A percentile compares a stretch with the other conserved stretches of the same genome.
Evolutionary conservation across 2,888 invertebrate species (phyloP).

Genomic region (Pediacus dermestoides): DNA sequence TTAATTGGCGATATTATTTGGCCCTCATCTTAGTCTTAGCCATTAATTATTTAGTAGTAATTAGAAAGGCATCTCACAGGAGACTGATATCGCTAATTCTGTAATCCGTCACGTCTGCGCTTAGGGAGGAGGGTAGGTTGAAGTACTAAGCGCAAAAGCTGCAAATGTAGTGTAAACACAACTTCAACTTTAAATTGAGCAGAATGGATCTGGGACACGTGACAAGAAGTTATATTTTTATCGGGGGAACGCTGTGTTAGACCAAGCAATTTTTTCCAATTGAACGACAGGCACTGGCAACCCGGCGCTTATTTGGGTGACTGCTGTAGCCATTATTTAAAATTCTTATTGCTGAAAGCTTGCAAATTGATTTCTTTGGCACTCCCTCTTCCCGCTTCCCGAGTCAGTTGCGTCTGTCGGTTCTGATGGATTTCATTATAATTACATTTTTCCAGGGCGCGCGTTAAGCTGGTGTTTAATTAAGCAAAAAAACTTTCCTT

Average conservation of each 20-base stretch:
- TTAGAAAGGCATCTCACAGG: slow-evolving; percentile 36
- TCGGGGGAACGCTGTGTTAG: slow-evolving; percentile 28
- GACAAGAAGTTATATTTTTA: slow-evolving; percentile 49
- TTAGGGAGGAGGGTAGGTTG: no score
- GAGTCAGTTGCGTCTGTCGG: slow-evolving; percentile 35
- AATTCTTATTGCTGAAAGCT: slow-evolving; percentile 46
- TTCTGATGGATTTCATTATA: slow-evolving; percentile 48
- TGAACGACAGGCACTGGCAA: slow-evolving; percentile 5
- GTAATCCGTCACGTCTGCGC: slow-evolving; percentile 38
- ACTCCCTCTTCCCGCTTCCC: slow-evolving; percentile 22
- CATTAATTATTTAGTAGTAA: slow-evolving; percentile 33
- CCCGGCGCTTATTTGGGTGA: slow-evolving; percentile 25
- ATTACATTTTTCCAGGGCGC: slow-evolving; percentile 46
- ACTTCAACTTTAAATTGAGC: slow-evolving; percentile 48
- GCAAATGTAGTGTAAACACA: slow-evolving; percentile 49
- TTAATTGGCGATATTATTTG: slow-evolving; percentile 27
- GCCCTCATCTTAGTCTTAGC: slow-evolving; percentile 21
- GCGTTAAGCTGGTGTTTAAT: slow-evolving; percentile 40
- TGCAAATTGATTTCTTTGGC: slow-evolving; percentile 48
- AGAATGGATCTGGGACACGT: slow-evolving; percentile 47
- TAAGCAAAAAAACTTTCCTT: slow-evolving; percentile 41
- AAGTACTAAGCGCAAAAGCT: no score
- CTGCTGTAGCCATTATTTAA: slow-evolving; percentile 46
- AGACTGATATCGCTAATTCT: slow-evolving; percentile 30
- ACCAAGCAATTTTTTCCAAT: slow-evolving; percentile 7